Conservation (phyloP, 2,888 invertebrate species). For the Hololepta plana region DNA sequence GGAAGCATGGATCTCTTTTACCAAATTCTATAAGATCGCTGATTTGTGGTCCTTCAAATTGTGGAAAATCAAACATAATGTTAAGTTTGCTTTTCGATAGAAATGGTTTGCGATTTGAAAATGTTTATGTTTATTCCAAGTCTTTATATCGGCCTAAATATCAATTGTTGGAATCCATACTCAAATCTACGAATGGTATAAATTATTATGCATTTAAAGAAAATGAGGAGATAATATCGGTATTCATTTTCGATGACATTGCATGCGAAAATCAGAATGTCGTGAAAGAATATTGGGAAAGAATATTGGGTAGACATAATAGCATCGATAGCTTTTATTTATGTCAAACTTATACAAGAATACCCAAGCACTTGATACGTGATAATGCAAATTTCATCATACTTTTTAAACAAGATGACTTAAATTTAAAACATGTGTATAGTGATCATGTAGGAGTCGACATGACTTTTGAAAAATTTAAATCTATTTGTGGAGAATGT, state of each 20-base stretch:
- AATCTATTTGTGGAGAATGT: constrained; percentile 6
- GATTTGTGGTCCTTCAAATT: constrained; percentile 14
- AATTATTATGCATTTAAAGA: constrained; percentile 8
- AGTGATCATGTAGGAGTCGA: constrained; percentile 7
- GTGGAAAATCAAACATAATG: constrained; percentile 19
- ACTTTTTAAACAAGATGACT: constrained; percentile 17
- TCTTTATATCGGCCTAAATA: constrained; percentile 8
- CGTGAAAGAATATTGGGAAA: constrained; percentile 15
- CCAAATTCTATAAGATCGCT: constrained; percentile 4
- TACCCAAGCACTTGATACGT: constrained; percentile 18
- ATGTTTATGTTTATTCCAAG: constrained; percentile 17
- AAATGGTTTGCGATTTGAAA: constrained; percentile 18
- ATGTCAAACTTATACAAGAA: constrained; percentile 15
- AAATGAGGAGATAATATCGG: constrained; percentile 9
- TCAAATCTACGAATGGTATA: constrained; percentile 9
- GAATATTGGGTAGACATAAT: constrained; percentile 15
- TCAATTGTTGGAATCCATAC: constrained; percentile 10
- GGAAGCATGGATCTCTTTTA: constrained; percentile 4
- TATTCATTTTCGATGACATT: constrained; percentile 20
- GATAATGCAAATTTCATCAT: constrained; percentile 18
- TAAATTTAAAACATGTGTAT: constrained; percentile 15
- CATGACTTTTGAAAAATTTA: constrained; percentile 7
- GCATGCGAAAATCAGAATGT: constrained; percentile 14
- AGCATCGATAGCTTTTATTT: constrained; percentile 16
- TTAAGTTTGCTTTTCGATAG: constrained; percentile 14